These are phyloP conservation scores for Anoplophora glabripennis DNA, from an alignment of 1,140 invertebrate species.

Conservation along the genomic window DNA sequence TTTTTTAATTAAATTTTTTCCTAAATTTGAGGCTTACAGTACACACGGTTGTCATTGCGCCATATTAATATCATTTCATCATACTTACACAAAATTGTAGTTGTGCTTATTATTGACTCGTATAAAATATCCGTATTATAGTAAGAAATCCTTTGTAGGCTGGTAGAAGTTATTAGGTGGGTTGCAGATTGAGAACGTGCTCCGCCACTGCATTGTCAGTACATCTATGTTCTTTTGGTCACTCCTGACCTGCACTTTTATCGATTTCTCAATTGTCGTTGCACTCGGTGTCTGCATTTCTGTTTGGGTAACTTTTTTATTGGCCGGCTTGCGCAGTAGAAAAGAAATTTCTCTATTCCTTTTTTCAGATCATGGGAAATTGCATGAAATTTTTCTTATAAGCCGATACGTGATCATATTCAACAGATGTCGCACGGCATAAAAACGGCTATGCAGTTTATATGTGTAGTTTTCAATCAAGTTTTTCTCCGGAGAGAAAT, in stretches of 20 bases:
- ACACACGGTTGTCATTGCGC: too few species aligned
- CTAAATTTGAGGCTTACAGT: too few species aligned
- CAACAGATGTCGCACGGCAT: conserved; percentile 5
- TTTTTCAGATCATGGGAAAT: conserved; percentile 14
- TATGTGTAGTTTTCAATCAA: conserved; percentile 9
- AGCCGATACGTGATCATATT: conserved; percentile 6
- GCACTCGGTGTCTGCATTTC: conserved; percentile 30
- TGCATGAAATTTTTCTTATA: not conserved
- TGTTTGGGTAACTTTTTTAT: conserved; percentile 27
- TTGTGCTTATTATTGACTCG: too few species aligned
- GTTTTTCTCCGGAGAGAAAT: conserved; percentile 14
- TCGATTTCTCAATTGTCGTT: conserved; percentile 32
- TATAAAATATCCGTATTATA: too few species aligned
- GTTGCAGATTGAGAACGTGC: not conserved
- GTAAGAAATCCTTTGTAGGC: too few species aligned
- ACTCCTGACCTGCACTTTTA: conserved; percentile 34
- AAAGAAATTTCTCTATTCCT: conserved; percentile 5
- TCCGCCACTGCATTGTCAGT: not conserved
- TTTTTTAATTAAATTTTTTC: too few species aligned
- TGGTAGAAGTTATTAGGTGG: not conserved
- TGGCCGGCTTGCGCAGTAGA: conserved; percentile 13
- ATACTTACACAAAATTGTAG: too few species aligned
- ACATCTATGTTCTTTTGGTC: conserved; percentile 8
- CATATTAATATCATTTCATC: too few species aligned
- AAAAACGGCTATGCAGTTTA: not conserved